These are phyloP conservation scores for Molossus alvarezi DNA, from an alignment of 2,797 vertebrate species.

Conservation along the genomic window DNA sequence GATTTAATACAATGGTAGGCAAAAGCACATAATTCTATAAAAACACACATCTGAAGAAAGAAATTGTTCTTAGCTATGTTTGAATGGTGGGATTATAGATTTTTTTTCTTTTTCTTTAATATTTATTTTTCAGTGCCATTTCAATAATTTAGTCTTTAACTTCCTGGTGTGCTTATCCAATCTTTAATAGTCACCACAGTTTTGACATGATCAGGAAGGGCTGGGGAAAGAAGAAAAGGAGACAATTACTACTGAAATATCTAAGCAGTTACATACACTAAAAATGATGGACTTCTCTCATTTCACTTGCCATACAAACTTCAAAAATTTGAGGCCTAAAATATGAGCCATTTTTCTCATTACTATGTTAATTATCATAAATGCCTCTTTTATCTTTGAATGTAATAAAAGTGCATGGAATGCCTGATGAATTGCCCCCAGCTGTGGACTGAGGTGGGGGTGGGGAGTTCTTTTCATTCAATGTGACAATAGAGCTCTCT, in stretches of 20 bases:
- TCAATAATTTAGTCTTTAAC: conserved; percentile 29
- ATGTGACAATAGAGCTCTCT: not conserved
- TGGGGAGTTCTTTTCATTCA: conserved; percentile 11
- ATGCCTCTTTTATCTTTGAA: conserved; percentile 37
- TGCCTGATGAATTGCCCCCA: conserved; percentile 11
- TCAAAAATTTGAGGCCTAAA: conserved; percentile 51
- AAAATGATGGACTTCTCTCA: conserved; percentile 41
- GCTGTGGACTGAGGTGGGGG: not conserved
- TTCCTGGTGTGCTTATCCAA: not conserved
- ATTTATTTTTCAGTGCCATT: conserved; percentile 24
- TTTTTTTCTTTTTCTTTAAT: conserved; percentile 12
- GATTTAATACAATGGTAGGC: not conserved
- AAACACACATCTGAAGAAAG: conserved; percentile 19
- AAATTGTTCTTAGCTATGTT: conserved; percentile 24
- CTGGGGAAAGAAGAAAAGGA: not conserved
- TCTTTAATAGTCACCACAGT: conserved; percentile 30
- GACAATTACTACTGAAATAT: not conserved
- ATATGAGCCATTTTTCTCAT: not conserved
- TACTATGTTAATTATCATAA: conserved; percentile 43
- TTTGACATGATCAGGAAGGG: not conserved
- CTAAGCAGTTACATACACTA: not conserved
- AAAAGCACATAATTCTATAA: conserved; percentile 10
- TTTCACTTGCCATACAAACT: conserved; percentile 40
- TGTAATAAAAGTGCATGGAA: not conserved
- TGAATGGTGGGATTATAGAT: not conserved